phyloP scores from a whole-genome alignment of 2,113 vertebrate species.

The Prolemur simus region DNA sequence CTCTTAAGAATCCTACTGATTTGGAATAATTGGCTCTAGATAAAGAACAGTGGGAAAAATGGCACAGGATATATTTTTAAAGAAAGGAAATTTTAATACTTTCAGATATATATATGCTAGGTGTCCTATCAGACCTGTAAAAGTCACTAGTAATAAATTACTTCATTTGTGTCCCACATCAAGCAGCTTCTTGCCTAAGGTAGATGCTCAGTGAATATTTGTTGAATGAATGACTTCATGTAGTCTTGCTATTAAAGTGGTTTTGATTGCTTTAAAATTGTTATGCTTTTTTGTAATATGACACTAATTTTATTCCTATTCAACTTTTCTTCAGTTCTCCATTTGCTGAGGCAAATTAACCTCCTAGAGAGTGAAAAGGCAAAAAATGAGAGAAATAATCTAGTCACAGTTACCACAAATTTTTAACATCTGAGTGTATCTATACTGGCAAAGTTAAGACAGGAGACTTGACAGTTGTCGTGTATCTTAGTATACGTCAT shows the following conservation, averaged over 20 bases:
- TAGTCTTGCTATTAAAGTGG: background rate
- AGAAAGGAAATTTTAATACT: constrained; percentile 1
- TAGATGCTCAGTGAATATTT: background rate
- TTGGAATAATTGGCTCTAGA: constrained; percentile 6
- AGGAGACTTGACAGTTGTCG: background rate
- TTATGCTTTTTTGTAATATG: background rate
- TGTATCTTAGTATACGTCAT: background rate
- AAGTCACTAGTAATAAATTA: background rate
- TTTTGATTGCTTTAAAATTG: constrained; percentile 48
- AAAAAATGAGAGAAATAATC: background rate
- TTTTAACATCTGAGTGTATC: background rate
- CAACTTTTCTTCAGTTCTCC: constrained; percentile 9
- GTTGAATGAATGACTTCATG: background rate
- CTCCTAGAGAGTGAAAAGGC: background rate
- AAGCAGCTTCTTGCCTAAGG: background rate
- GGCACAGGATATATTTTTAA: background rate
- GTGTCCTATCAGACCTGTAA: background rate
- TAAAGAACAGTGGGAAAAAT: background rate
- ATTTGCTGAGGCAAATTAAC: constrained; percentile 6
- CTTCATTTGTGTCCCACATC: background rate
- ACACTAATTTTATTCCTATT: constrained; percentile 14
- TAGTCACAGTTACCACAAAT: background rate
- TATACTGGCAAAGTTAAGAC: background rate
- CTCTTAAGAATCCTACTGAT: background rate
- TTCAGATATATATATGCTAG: background rate